Evolutionary conservation across 2,113 vertebrate species (phyloP).

Genomic region (Oceanodroma tethys): DNA sequence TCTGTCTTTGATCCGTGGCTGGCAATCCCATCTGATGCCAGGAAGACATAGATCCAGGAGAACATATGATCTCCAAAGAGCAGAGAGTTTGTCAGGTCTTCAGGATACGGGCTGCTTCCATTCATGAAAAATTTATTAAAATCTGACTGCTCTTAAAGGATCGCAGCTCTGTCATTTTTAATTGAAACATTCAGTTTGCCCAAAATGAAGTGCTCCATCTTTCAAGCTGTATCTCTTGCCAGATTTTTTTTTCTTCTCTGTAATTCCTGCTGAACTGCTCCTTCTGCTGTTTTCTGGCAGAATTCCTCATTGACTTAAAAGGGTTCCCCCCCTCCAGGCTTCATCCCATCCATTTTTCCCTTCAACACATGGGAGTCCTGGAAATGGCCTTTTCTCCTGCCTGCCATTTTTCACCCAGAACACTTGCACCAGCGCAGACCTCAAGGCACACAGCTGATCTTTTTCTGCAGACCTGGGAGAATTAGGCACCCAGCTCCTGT

Average conservation of each 20-base stretch:
- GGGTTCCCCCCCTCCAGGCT: neutral
- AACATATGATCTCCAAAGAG: conserved; percentile 22
- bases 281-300: conserved; percentile 60
- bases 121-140: conserved; percentile 67
- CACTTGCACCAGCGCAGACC: neutral
- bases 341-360: conserved; percentile 18
- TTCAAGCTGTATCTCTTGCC: conserved; percentile 38
- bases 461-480: neutral
- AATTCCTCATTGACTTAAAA: conserved; percentile 37
- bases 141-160: conserved; percentile 68
- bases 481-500: neutral
- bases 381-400: conserved; percentile 23
- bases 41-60: conserved; percentile 6
- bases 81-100: conserved; percentile 54
- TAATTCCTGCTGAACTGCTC: conserved; percentile 64
- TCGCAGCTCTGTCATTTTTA: conserved; percentile 64
- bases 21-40: conserved; percentile 42
- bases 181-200: conserved; percentile 67
- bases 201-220: conserved; percentile 66
- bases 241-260: conserved; percentile 29
- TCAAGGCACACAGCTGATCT: neutral
- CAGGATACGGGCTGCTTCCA: conserved; percentile 46
- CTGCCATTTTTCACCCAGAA: conserved; percentile 7
- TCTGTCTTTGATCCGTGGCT: neutral
- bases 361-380: neutral